Base-by-base conservation (phyloP, 2,888 invertebrate genomes). In the Drosophila neotestacea region DNA sequence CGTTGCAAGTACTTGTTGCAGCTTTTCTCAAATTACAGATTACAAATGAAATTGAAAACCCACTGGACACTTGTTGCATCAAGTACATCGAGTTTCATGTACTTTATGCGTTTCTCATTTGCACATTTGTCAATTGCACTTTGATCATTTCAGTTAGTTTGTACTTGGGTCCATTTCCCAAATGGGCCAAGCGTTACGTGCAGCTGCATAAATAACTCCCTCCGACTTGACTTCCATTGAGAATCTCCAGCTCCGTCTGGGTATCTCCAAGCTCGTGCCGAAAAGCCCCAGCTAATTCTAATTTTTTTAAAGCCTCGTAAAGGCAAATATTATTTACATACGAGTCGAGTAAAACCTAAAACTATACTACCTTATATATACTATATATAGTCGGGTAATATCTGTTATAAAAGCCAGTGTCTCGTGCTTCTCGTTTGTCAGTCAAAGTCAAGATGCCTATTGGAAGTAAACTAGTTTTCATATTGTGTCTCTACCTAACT, bases 91-190 rank as follows among this genome's bases (percentile, higher is more conserved):
- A 77, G 77, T 84, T 81, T 84, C 86, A 67, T 79, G 79, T 81
- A 71, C 56, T 61, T 77, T 74, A 75, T 79, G 85, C 56, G 73
- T 73, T 78, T 81, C 81, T 77, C 79, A 81, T 77, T 77, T 81
- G 87, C 82, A 82, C 80, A 87, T 69, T 84, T 84, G 84, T 84
- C 87, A 84, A 87, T 85, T 85, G 84, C 75, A 81, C 64, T 73
- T 70, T 66, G 73, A 86, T 82, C 63, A 66, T 41, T 50, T 60
- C 16, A 56, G 50, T 52, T 44, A 47, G 7, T 36, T 39, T 28
- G 73, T 58, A 71, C 56, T 71, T 51, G 64, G 36, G 56, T 65
- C 67, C 65, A 68, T 61, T 77, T 51, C 48, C 69, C 85, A 80
- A 69, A 73, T 74, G 74, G 81, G 77, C 44, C 78, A 75, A 47